Percentiles rank a stretch among this genome's conserved stretches.
phyloP scores from a whole-genome alignment of 2,888 invertebrate genomes.

The Drosophila lutescens region DNA sequence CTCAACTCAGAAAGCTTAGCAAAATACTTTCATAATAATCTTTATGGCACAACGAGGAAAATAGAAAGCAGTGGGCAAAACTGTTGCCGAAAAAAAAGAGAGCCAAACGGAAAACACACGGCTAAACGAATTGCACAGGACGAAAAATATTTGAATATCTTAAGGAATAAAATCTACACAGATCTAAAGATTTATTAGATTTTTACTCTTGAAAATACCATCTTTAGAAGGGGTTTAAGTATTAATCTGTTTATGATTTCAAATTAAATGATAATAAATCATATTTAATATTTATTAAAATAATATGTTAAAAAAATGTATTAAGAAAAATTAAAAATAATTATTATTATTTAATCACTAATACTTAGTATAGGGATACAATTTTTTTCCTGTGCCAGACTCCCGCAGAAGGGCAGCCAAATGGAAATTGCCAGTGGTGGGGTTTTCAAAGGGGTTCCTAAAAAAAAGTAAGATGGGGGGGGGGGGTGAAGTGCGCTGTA shows the following conservation, averaged over 20 bases:
- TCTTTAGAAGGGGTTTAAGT: too few species aligned
- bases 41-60: conserved; percentile 66
- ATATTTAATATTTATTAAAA: background rate
- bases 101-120: conserved; percentile 33
- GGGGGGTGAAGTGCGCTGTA: conserved; percentile 3
- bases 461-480: background rate
- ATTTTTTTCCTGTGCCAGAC: background rate
- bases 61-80: conserved; percentile 40
- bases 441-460: conserved; percentile 1
- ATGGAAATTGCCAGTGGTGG: conserved; percentile 24
- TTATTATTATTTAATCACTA: too few species aligned
- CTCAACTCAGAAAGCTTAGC: conserved; percentile 56
- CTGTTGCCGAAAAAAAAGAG: conserved; percentile 27
- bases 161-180: background rate
- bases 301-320: background rate
- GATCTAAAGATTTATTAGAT: too few species aligned
- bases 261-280: too few species aligned
- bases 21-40: conserved; percentile 75
- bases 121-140: conserved; percentile 31
- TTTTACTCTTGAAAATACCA: background rate
- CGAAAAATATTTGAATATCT: background rate
- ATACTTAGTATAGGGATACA: too few species aligned
- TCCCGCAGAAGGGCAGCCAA: conserved; percentile 27
- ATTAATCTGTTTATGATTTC: too few species aligned
- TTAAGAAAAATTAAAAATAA: background rate